phyloP scores from a whole-genome alignment of 2,888 invertebrate genomes.

The Drosophila acutilabella region DNA sequence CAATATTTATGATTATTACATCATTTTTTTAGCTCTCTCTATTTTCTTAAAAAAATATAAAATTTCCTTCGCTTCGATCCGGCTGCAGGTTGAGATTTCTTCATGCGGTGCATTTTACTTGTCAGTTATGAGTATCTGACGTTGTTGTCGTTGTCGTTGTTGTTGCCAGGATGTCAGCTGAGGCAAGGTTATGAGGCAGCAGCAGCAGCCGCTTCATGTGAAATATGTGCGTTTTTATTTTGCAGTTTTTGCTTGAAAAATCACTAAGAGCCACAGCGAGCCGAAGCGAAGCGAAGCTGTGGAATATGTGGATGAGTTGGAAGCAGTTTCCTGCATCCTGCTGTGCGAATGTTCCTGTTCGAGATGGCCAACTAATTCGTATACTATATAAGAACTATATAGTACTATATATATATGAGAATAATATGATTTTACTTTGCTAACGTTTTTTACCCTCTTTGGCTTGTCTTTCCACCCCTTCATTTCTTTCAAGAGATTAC shows the following conservation, averaged over 20 bases:
- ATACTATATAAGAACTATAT: constrained; percentile 36
- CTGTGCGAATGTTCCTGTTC: constrained; percentile 36
- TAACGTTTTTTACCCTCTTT: constrained; percentile 1
- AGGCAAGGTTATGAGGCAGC: constrained; percentile 45
- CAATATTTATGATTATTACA: constrained; percentile 71
- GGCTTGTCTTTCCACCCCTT: too few species aligned
- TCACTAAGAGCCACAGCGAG: not conserved
- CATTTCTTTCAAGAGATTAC: constrained; percentile 55
- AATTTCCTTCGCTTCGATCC: constrained; percentile 43
- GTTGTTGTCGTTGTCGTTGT: constrained; percentile 25
- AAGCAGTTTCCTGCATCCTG: constrained; percentile 47
- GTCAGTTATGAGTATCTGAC: constrained; percentile 47
- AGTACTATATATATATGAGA: constrained; percentile 10
- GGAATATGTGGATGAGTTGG: constrained; percentile 35
- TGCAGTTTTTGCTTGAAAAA: constrained; percentile 38
- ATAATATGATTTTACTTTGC: constrained; percentile 66
- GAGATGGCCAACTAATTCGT: constrained; percentile 66
- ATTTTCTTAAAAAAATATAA: constrained; percentile 7
- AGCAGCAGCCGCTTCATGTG: constrained; percentile 33
- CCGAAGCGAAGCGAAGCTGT: not conserved
- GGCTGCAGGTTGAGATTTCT: constrained; percentile 17
- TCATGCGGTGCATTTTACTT: constrained; percentile 53
- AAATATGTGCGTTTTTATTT: constrained; percentile 50
- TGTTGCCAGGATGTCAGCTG: constrained; percentile 46
- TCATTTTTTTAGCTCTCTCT: constrained; percentile 9